Base-by-base conservation (phyloP, 1,140 invertebrate genomes). In the Piezodorus guildinii region DNA sequence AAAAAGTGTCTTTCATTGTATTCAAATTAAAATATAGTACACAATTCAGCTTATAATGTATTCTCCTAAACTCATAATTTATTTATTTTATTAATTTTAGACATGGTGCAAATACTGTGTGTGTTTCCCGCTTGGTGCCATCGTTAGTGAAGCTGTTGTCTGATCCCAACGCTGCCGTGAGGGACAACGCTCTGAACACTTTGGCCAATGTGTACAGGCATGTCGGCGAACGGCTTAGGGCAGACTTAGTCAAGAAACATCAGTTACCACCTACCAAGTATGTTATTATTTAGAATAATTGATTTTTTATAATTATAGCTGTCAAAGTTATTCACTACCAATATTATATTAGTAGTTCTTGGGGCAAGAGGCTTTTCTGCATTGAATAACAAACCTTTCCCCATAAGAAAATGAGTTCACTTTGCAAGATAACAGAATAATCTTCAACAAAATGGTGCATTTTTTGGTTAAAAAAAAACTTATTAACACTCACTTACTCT, bases 161-260 rank as follows among this genome's bases (percentile, higher is more conserved):
- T 1, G 93, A 96, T 79, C 90, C 90, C n/a, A 90, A 85, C 66
- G 81, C 84, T 17, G 83, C 88, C 66, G 93, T 95, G 39, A 76
- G 94, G 34, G 93, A 96, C 72, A 85, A 88, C 16, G 90, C 93
- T 4, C 81, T 91, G 69, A 84, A 83, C 69, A 88, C 92, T 6
- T 73, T 96, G 46, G 86, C 93, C 19, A 90, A 95, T 73, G 86
- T 96, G 27, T 96, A 96, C 74, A 84, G 90, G 71, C 92, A 96
- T 75, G 90, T 96, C 59, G 94, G 94, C 68, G 94, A 97, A 73
- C 83, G 86, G 74, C 77, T 97, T 54, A 75, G 91, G 68, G 75
- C 81, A 52, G 93, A 96, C 75, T 76, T 97, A 60, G 80, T 85
- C 69, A 87, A 85, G 72, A 91, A 91, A 71, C 84, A 90, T 69